These are phyloP conservation scores for Ailurus styani DNA, from an alignment of 2,113 vertebrate genomes.

Conservation along the genomic window DNA sequence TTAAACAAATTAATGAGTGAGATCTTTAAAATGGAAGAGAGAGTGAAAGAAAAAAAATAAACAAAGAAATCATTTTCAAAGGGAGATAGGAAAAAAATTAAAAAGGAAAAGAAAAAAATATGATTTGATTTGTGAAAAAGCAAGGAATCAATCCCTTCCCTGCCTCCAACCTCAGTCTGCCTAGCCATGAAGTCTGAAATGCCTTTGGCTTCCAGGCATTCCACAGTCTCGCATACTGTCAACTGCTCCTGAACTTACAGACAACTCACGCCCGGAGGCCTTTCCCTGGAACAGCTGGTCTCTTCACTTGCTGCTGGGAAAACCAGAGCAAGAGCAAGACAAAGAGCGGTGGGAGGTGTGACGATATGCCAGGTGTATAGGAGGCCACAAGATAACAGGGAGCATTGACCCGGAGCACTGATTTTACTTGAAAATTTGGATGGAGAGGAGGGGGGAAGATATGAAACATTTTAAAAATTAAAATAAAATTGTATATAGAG, in stretches of 20 bases:
- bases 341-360: neutral
- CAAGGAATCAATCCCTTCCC: neutral
- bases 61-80: neutral
- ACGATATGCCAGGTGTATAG: neutral
- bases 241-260: neutral
- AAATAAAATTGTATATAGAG: neutral
- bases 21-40: neutral
- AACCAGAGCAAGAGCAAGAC: neutral
- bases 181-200: neutral
- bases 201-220: neutral
- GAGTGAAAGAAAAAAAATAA: neutral
- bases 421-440: neutral
- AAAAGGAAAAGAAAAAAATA: neutral
- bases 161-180: neutral
- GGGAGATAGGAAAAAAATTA: neutral
- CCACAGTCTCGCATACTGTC: neutral
- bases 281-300: neutral
- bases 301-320: neutral
- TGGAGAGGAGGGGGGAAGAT: neutral
- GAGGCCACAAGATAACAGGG: neutral
- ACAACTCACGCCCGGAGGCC: neutral
- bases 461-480: neutral
- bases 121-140: neutral
- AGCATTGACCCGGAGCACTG: neutral
- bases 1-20: neutral